Evolutionary conservation across 1,140 invertebrate genomes (phyloP), one percentile per base, ranked within the genome.

Genomic region (Lepidurus arcticus): DNA sequence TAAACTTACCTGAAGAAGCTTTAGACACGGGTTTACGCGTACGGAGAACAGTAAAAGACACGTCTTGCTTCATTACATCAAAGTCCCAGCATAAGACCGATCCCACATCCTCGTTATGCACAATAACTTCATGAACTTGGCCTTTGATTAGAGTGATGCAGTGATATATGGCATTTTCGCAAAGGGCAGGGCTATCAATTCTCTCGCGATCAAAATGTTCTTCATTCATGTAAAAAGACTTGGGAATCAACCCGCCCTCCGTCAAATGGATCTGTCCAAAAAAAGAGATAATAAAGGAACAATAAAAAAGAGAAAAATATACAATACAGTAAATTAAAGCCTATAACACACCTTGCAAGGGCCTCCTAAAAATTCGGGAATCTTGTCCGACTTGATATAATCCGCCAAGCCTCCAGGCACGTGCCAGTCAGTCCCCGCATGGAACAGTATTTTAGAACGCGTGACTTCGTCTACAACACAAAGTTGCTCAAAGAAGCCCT

Each of bases 11-110:
- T 65, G 43, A n/a, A 44, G 24, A 9, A 16, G 44, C 11, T 44
- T 76, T 76, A 4, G n/a, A 42, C 73, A 84, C 79, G 16, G 89
- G 86, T 77, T 88, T 85, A 45, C 88, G 88, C 47, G 89, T 90
- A n/a, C 90, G 87, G 82, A 93, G 90, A n/a, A 98, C 91, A 42
- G 92, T 91, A 86, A 97, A 98, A 78, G 91, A 89, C 80, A 97
- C 90, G 84, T 96, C 93, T 82, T 94, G 93, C 74, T 94, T 90
- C 85, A 97, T 89, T 9, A 98, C 93, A 87, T 98, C 96, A 88
- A 98, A 98, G 85, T 98, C 96, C 96, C 96, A 98, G 21, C 95
- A 98, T 13, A 98, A 89, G 76, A 98, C 94, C 84, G 92, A 93
- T 76, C 94, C 93, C 65, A 91, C 90, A 85, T 96, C 94, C 73